Base-by-base conservation (phyloP, 2,797 vertebrate species). In the Fundulus diaphanus region DNA sequence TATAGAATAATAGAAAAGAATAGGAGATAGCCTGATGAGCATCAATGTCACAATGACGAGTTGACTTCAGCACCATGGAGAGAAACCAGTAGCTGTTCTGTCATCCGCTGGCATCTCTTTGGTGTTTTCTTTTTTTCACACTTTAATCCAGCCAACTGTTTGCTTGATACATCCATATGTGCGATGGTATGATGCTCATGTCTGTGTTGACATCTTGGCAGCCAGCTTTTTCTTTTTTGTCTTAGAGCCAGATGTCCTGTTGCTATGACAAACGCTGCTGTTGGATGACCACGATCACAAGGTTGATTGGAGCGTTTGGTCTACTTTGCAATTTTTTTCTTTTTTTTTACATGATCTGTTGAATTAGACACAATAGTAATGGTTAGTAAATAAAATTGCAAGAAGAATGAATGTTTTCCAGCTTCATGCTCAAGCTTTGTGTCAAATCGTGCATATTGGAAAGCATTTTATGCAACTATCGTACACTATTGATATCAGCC, bases 61-160 rank as follows among this genome's bases (percentile, higher is more conserved):
- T 48, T 48, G 35, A 72, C 79, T 88, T 91, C 87, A 92, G 86
- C 84, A 87, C 85, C 87, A 81, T 83, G 90, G 89, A 92, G 61
- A 90, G 89, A 84, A 82, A 80, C 72, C 68, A 66, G 24, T 3
- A 5, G n/a, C 65, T 69, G 59, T n/a, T 65, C 44, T 18, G 76
- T 82, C 66, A 72, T 77, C 68, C 68, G 49, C 57, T 61, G 70
- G 61, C 27, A 1, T 56, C n/a, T 79, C 29, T 61, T n/a, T 33
- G 67, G 56, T 40, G 42, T 61, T 61, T 70, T 71, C 61, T 76
- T 71, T 76, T 76, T 82, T 74, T 40, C 31, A 5, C 35, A 15
- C 65, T 20, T 51, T 27, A 7, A 42, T 79, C 74, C n/a, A 54
- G 72, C 67, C 77, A 79, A 71, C 69, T 77, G 49, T 68, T 73